phyloP scores from a whole-genome alignment of 1,140 invertebrate species.

The Polypedilum pembai region DNA sequence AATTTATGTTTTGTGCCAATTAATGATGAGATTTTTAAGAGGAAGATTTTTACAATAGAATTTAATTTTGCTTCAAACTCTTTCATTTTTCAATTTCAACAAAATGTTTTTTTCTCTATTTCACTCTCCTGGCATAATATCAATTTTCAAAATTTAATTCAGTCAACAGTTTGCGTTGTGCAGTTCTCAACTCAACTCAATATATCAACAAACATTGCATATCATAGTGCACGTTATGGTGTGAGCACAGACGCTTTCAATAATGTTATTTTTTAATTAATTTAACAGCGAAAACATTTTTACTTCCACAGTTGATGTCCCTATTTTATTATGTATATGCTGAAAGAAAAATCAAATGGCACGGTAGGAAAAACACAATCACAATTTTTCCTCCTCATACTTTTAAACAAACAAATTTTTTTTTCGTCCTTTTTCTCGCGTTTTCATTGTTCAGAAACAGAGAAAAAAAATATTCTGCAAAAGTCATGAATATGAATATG shows the following conservation, averaged over 20 bases:
- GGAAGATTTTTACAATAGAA: too few species aligned
- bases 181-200: too few species aligned
- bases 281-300: conserved; percentile 22
- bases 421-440: background rate
- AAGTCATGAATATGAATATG: conserved; percentile 26
- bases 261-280: conserved; percentile 29
- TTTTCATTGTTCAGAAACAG: background rate
- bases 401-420: background rate
- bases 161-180: background rate
- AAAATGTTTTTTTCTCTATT: too few species aligned
- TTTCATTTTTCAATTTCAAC: too few species aligned
- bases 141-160: conserved; percentile 12
- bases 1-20: too few species aligned
- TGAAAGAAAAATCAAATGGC: background rate
- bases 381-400: background rate
- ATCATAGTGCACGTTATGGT: background rate
- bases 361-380: conserved; percentile 3
- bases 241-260: background rate
- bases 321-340: background rate
- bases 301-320: background rate
- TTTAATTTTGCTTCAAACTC: too few species aligned
- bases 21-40: too few species aligned
- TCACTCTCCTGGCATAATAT: background rate
- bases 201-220: background rate
- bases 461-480: conserved; percentile 9